Percentiles rank a stretch among this genome's conserved stretches.
Conservation (phyloP, 2,113 vertebrate genomes). For the Tragelaphus buxtoni region DNA sequence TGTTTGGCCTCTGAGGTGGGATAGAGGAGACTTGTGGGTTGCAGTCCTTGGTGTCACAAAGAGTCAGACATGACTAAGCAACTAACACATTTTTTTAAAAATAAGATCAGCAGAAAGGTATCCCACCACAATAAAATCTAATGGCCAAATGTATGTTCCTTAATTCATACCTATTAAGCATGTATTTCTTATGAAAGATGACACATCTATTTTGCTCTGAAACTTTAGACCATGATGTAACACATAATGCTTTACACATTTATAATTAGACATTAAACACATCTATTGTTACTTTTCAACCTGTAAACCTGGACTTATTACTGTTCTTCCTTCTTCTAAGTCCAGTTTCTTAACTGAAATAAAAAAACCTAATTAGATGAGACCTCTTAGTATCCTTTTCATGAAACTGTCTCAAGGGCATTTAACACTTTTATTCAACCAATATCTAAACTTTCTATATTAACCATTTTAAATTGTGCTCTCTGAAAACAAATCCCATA, state of each 20-base stretch:
- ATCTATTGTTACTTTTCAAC: background rate
- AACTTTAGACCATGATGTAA: background rate
- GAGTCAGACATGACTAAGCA: background rate
- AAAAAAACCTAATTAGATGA: background rate
- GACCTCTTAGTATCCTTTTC: background rate
- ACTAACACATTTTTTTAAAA: background rate
- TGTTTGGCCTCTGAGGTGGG: background rate
- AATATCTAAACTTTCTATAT: background rate
- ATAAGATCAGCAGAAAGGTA: background rate
- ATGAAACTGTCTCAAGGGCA: background rate
- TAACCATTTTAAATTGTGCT: background rate
- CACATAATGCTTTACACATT: background rate
- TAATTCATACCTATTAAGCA: background rate
- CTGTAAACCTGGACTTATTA: background rate
- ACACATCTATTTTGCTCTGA: background rate
- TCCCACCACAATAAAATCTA: background rate
- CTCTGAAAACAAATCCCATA: background rate
- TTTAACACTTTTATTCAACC: background rate
- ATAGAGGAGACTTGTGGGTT: background rate
- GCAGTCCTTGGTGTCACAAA: background rate
- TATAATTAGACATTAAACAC: background rate
- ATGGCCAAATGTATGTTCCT: background rate
- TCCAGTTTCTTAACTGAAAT: background rate
- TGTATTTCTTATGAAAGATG: background rate
- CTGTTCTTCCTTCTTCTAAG: background rate